A percentile compares a stretch with the other conserved stretches of the same genome.
Conservation (phyloP, 2,797 vertebrate genomes). For the Triplophysa yarkandensis region DNA sequence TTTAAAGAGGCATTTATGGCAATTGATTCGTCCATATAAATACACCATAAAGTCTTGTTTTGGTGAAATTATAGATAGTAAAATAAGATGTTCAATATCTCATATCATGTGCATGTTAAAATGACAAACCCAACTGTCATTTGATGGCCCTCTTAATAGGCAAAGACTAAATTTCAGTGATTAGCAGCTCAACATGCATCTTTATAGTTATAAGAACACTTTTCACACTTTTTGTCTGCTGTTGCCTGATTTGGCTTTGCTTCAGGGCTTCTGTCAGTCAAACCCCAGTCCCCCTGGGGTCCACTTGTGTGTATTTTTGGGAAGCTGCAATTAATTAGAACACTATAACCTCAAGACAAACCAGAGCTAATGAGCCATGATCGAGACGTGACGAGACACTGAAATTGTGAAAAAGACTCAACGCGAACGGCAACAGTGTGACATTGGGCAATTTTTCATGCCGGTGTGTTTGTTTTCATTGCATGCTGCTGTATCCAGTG, state of each 20-base stretch:
- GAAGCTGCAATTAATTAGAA: conserved; percentile 46
- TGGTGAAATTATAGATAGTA: no score
- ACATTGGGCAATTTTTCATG: neutral
- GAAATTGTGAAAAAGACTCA: neutral
- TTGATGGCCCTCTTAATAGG: neutral
- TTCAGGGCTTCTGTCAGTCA: conserved; percentile 36
- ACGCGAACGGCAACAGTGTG: neutral
- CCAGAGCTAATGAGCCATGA: conserved; percentile 51
- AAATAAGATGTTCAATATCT: no score
- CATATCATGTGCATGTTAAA: neutral
- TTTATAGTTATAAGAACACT: conserved; percentile 24
- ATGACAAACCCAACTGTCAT: neutral
- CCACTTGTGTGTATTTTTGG: conserved; percentile 52
- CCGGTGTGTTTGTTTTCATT: conserved; percentile 14
- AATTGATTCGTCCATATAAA: no score
- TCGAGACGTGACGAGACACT: conserved; percentile 38
- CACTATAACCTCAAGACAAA: conserved; percentile 50
- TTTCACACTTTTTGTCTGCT: conserved; percentile 38
- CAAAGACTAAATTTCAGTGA: neutral
- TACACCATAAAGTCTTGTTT: no score
- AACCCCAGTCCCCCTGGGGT: conserved; percentile 45
- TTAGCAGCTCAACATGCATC: conserved; percentile 2
- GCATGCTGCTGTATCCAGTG: conserved; percentile 6
- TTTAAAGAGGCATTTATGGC: no score
- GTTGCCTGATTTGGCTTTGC: conserved; percentile 48